Evolutionary conservation across 1,140 invertebrate genomes (phyloP).

Genomic region (Drosophila ficusphila): DNA sequence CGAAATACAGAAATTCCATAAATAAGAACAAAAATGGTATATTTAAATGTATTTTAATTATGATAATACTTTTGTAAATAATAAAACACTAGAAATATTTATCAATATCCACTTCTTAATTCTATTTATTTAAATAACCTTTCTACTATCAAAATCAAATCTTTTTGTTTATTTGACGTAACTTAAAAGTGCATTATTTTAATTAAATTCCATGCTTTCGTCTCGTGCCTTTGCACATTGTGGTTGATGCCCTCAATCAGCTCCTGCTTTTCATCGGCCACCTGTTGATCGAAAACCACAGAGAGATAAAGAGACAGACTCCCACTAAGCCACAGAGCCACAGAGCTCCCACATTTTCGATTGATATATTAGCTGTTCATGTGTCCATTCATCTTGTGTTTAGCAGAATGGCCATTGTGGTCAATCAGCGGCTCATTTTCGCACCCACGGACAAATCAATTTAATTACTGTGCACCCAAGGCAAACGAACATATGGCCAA

Average conservation of each 20-base stretch:
- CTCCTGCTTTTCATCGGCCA: slow-evolving; percentile 3
- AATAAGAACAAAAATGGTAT: not conserved
- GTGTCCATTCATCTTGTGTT: slow-evolving; percentile 27
- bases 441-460: slow-evolving; percentile 39
- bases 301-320: not conserved
- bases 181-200: not conserved
- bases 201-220: not conserved
- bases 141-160: no score
- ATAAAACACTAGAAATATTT: no score
- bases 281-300: slow-evolving; percentile 28
- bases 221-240: not conserved
- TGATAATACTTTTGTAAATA: no score
- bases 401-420: slow-evolving; percentile 23
- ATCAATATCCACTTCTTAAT: no score
- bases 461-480: slow-evolving; percentile 27
- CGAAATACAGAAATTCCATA: not conserved
- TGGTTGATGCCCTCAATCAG: slow-evolving; percentile 2
- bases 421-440: slow-evolving; percentile 48
- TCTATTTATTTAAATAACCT: not conserved
- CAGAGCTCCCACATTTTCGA: slow-evolving; percentile 20
- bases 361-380: slow-evolving; percentile 49
- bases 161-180: no score
- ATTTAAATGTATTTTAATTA: no score
- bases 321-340: slow-evolving; percentile 7
- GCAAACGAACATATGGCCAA: not conserved